These are phyloP conservation scores for Drosophila leonis DNA, from an alignment of 2,888 invertebrate genomes.

Conservation along the genomic window DNA sequence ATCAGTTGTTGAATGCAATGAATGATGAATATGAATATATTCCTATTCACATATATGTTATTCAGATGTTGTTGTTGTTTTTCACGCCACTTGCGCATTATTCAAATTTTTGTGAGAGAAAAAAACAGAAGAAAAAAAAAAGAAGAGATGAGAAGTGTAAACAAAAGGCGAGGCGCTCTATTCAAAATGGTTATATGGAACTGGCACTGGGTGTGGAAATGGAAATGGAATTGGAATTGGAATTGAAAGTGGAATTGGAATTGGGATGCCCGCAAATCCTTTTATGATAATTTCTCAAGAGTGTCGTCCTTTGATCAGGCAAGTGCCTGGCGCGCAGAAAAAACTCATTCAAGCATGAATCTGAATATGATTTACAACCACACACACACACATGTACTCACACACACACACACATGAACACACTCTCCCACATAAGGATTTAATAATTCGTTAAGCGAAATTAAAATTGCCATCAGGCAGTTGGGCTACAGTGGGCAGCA, in stretches of 20 bases:
- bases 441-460: constrained; percentile 81
- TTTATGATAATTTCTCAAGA: constrained; percentile 85
- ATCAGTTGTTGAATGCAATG: constrained; percentile 36
- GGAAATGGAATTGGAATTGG: constrained; percentile 12
- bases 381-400: constrained; percentile 46
- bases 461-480: constrained; percentile 76
- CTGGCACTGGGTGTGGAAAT: constrained; percentile 4
- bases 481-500: constrained; percentile 41
- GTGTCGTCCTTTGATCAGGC: constrained; percentile 85
- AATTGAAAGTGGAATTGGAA: constrained; percentile 16
- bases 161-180: constrained; percentile 72
- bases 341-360: constrained; percentile 84
- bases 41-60: constrained; percentile 4
- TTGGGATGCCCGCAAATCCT: constrained; percentile 76
- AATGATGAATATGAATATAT: constrained; percentile 50
- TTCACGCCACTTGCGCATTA: constrained; percentile 78
- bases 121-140: constrained; percentile 9
- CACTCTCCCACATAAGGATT: constrained; percentile 64
- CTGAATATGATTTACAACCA: constrained; percentile 80
- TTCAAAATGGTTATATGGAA: constrained; percentile 57
- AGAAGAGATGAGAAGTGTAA: constrained; percentile 23
- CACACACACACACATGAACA: constrained; percentile 21
- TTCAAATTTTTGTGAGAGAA: constrained; percentile 71
- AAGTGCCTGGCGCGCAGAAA: constrained; percentile 77
- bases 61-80: constrained; percentile 40